Evolutionary conservation across 2,797 vertebrate genomes (phyloP).

Genomic region (Lithobates pipiens): DNA sequence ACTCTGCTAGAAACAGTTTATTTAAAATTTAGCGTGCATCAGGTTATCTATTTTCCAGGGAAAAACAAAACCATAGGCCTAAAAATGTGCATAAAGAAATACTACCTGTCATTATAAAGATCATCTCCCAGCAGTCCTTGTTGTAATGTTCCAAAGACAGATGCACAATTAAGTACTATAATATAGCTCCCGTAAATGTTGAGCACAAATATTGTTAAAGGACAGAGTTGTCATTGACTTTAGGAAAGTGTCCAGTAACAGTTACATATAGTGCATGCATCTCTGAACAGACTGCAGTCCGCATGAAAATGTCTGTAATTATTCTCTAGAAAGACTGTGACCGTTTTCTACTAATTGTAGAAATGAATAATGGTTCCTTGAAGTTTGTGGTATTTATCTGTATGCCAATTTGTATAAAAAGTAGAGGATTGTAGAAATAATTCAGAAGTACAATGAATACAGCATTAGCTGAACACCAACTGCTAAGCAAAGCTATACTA

Average conservation of each 20-base stretch:
- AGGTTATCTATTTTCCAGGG: too few relatives aligned
- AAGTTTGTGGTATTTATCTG: conserved; percentile 65
- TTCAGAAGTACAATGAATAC: neutral
- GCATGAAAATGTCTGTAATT: conserved; percentile 63
- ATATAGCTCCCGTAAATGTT: conserved; percentile 32
- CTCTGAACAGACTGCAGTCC: conserved; percentile 63
- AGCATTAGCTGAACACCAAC: neutral
- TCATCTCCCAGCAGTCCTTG: conserved; percentile 22
- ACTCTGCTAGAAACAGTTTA: neutral
- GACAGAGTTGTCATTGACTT: conserved; percentile 52
- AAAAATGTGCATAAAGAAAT: neutral
- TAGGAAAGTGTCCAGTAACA: conserved; percentile 18
- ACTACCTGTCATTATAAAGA: conserved; percentile 27
- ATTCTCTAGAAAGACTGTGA: conserved; percentile 62
- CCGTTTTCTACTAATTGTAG: conserved; percentile 67
- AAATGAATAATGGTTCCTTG: conserved; percentile 65
- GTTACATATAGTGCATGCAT: conserved; percentile 13
- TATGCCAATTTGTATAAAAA: conserved; percentile 60
- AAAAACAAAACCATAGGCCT: neutral
- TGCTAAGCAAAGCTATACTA: conserved; percentile 8
- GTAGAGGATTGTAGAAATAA: neutral
- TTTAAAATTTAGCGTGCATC: neutral
- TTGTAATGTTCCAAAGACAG: conserved; percentile 20
- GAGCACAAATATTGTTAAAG: conserved; percentile 47
- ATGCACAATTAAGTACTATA: conserved; percentile 3